Evolutionary conservation across 2,888 invertebrate genomes (phyloP).

Genomic region (Diaphora mendica): DNA sequence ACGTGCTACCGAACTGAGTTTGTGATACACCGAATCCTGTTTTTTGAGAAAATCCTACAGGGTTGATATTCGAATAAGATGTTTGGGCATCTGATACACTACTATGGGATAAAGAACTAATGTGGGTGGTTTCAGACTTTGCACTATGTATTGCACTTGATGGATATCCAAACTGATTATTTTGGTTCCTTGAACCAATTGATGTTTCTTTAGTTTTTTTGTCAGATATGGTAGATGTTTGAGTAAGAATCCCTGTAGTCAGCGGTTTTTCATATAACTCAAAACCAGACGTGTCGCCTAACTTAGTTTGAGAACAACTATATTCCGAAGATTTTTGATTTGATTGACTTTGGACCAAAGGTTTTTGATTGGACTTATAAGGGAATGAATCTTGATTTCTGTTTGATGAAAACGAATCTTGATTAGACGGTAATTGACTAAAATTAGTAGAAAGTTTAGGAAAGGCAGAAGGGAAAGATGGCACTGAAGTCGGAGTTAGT

Average conservation of each 20-base stretch:
- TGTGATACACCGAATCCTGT: neutral
- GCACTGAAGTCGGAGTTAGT: constrained; percentile 37
- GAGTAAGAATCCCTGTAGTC: too few relatives aligned
- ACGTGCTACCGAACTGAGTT: neutral
- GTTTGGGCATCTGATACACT: neutral
- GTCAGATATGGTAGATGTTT: too few relatives aligned
- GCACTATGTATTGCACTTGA: neutral
- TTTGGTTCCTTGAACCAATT: too few relatives aligned
- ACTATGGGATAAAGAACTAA: neutral
- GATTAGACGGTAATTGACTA: constrained; percentile 25
- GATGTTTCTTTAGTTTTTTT: too few relatives aligned
- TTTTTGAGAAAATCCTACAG: neutral
- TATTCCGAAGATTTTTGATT: constrained; percentile 18
- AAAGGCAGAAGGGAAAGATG: constrained; percentile 61
- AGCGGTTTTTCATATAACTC: neutral
- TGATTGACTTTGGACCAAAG: neutral
- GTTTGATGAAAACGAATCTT: constrained; percentile 21
- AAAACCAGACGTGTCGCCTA: too few relatives aligned
- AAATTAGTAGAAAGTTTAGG: constrained; percentile 46
- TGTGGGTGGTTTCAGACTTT: neutral
- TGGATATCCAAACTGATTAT: neutral
- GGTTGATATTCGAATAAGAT: constrained; percentile 7
- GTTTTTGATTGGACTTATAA: constrained; percentile 9
- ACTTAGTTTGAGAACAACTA: neutral
- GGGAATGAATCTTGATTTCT: constrained; percentile 20